A percentile compares a stretch with the other conserved stretches of the same genome.
Evolutionary conservation across 2,113 vertebrate species (phyloP).

Genomic region (Phoxinus phoxinus): DNA sequence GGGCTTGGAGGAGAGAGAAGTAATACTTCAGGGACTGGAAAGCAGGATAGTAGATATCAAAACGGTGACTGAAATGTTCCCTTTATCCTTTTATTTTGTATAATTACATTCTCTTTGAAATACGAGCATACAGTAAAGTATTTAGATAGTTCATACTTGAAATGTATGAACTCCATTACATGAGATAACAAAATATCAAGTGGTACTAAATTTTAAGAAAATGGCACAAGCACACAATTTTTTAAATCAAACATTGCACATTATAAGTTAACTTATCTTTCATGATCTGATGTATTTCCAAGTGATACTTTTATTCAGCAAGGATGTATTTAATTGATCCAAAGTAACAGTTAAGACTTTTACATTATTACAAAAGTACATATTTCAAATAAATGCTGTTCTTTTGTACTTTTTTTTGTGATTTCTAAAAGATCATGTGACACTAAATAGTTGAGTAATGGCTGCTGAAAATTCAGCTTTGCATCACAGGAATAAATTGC

Average conservation of each 20-base stretch:
- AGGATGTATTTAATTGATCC: not conserved
- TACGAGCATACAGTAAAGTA: not conserved
- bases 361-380: not conserved
- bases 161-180: not conserved
- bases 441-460: not conserved
- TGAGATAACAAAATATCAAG: not conserved
- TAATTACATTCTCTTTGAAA: not conserved
- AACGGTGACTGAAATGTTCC: conserved; percentile 68
- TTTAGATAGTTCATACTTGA: not conserved
- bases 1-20: conserved; percentile 74
- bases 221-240: no score
- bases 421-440: not conserved
- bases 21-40: conserved; percentile 77
- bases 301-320: not conserved
- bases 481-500: no score
- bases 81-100: not conserved
- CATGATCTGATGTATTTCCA: not conserved
- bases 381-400: not conserved
- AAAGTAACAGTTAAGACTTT: not conserved
- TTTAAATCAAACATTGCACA: no score
- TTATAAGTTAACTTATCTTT: not conserved
- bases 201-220: not conserved
- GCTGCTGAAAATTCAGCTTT: not conserved
- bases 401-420: not conserved
- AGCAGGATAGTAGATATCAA: conserved; percentile 86